Conservation (phyloP, 2,113 vertebrate genomes). For the Pelecanoides urinatrix region DNA sequence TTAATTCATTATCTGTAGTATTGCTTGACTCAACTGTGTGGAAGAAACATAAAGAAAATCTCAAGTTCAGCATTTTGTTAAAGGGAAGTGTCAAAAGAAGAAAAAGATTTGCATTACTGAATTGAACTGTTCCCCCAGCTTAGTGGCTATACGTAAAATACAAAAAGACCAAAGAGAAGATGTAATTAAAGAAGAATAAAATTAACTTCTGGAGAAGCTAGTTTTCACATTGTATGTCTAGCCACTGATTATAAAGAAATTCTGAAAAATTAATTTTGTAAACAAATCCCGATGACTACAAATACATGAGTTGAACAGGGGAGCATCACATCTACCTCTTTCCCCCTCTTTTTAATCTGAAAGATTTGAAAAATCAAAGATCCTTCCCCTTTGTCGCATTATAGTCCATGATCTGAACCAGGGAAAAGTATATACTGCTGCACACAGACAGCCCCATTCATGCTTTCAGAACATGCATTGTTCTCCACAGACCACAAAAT, state of each 20-base stretch:
- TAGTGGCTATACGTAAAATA: not conserved
- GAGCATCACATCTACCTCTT: not conserved
- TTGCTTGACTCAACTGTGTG: not conserved
- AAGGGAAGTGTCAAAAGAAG: not conserved
- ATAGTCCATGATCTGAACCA: not conserved
- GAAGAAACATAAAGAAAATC: not conserved
- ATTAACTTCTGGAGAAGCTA: not conserved
- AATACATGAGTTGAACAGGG: not conserved
- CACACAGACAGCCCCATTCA: not conserved
- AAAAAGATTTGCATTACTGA: not conserved
- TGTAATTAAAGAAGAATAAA: not conserved
- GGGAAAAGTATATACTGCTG: not conserved
- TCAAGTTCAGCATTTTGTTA: not conserved
- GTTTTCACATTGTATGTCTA: not conserved
- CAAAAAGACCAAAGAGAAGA: not conserved
- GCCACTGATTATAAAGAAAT: not conserved
- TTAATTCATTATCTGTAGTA: not conserved
- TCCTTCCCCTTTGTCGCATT: not conserved
- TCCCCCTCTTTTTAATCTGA: not conserved
- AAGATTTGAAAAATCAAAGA: not conserved
- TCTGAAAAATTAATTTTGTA: not conserved
- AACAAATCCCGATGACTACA: not conserved
- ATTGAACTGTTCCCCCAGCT: not conserved
- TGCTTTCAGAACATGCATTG: not conserved
- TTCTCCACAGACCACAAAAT: not conserved